Percentiles rank a stretch among this genome's conserved stretches.
Evolutionary conservation across 2,113 vertebrate genomes (phyloP).

Genomic region (Cyanistes caeruleus): DNA sequence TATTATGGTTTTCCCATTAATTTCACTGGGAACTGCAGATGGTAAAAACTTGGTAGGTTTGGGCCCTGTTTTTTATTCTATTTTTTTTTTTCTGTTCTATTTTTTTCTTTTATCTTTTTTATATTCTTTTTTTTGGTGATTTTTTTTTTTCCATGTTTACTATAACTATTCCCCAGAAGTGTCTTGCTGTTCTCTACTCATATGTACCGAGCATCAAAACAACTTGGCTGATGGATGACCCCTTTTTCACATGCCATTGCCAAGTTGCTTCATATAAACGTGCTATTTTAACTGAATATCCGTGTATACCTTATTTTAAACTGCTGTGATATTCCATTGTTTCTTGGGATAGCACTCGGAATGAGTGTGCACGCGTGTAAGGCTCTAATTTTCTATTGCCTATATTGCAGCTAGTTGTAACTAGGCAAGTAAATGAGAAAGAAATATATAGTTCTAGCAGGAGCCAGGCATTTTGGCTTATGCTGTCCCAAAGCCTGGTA

Average conservation of each 20-base stretch:
- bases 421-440: slow-evolving; percentile 63
- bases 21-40: neutral
- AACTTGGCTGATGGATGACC: slow-evolving; percentile 50
- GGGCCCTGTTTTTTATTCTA: neutral
- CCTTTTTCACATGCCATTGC: slow-evolving; percentile 50
- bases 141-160: slow-evolving; percentile 34
- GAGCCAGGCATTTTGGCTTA: slow-evolving; percentile 54
- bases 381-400: slow-evolving; percentile 64
- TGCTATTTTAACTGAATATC: slow-evolving; percentile 43
- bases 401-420: slow-evolving; percentile 63
- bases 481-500: slow-evolving; percentile 44
- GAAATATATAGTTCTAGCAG: slow-evolving; percentile 33
- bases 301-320: slow-evolving; percentile 19
- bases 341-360: slow-evolving; percentile 44
- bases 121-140: slow-evolving; percentile 41
- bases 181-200: slow-evolving; percentile 58
- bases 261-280: slow-evolving; percentile 51
- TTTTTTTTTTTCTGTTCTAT: neutral
- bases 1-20: neutral
- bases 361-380: slow-evolving; percentile 13
- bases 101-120: slow-evolving; percentile 20
- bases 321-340: neutral
- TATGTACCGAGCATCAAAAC: slow-evolving; percentile 65
- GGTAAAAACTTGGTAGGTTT: neutral
- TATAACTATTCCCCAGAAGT: slow-evolving; percentile 51